Conservation (phyloP, 2,113 vertebrate genomes). For the Rhizomys pruinosus region DNA sequence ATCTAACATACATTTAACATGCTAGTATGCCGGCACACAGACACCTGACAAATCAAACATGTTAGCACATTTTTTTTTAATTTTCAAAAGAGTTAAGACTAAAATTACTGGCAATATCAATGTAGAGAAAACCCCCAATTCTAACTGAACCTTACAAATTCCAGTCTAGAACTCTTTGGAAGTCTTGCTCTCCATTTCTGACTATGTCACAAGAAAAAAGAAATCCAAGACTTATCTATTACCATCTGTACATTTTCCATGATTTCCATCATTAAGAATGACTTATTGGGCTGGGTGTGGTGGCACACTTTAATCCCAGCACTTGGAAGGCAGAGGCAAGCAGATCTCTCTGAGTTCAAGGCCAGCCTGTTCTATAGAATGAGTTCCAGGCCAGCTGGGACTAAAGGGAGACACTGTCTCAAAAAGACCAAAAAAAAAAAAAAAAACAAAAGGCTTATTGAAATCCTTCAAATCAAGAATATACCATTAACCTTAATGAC, state of each 20-base stretch:
- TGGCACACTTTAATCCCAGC: no score
- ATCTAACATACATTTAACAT: not conserved
- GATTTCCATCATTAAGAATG: not conserved
- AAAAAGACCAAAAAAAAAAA: no score
- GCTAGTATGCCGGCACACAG: not conserved
- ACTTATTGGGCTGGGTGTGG: no score
- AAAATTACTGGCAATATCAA: not conserved
- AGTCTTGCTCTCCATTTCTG: conserved; percentile 21
- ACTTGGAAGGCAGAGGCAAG: no score
- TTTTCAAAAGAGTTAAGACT: not conserved
- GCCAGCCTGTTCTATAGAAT: no score
- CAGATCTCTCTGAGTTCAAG: no score
- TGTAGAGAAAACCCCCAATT: not conserved
- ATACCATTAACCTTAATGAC: not conserved
- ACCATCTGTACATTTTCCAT: not conserved
- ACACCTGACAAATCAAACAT: conserved; percentile 7
- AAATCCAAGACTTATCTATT: not conserved
- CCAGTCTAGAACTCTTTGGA: not conserved
- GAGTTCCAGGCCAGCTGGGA: no score
- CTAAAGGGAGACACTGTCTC: no score
- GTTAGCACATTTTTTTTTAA: not conserved
- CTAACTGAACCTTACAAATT: not conserved
- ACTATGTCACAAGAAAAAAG: not conserved
- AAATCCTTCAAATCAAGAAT: not conserved
- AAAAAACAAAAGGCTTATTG: no score